Evolutionary conservation across 2,113 vertebrate genomes (phyloP), one percentile per base, ranked within the genome.

Genomic region (Galeopterus variegatus): DNA sequence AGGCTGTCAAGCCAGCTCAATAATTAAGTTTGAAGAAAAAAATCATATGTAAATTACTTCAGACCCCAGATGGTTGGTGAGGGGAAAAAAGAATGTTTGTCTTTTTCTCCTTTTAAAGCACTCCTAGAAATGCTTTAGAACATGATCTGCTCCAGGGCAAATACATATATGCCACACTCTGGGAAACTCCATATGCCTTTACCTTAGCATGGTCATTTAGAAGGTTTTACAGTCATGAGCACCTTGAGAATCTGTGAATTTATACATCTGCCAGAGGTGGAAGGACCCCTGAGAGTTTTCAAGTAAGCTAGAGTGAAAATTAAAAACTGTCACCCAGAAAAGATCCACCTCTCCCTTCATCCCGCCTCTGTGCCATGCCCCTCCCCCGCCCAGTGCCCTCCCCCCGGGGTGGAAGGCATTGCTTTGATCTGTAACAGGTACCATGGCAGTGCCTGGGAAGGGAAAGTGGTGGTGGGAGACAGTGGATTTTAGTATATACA

Each of bases 41-140:
- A 77, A 19, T 23, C 24, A 18, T 56, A 19, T 5, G 10, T 69
- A 77, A 58, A 56, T 76, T 0, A 23, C 24, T 50, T 21, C 45
- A 41, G 64, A 90, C 26, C 10, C 2, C 28, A 70, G 48, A 31
- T 23, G 58, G 50, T 5, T 17, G 0, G 0, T 5, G 4, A 52
- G 73, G 18, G 8, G 33, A 24, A 18, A 80, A 48, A 50, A n/a
- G 60, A 75, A 19, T 5, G 0, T 14, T 31, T 17, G 2, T 64
- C 41, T 45, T 72, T 58, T 56, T 50, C 77, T 50, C 23, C 18
- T 23, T 60, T 75, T 77, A 58, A 23, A 77, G n/a, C 13, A 8
- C 28, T n/a, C 23, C 45, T 31, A 23, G 45, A 41, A 85, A 28
- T 72, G 70, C 28, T 70, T 9, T 69, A 26, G 52, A 36, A 15